Evolutionary conservation across 2,888 invertebrate genomes (phyloP).

Genomic region (Hypercompe scribonia): DNA sequence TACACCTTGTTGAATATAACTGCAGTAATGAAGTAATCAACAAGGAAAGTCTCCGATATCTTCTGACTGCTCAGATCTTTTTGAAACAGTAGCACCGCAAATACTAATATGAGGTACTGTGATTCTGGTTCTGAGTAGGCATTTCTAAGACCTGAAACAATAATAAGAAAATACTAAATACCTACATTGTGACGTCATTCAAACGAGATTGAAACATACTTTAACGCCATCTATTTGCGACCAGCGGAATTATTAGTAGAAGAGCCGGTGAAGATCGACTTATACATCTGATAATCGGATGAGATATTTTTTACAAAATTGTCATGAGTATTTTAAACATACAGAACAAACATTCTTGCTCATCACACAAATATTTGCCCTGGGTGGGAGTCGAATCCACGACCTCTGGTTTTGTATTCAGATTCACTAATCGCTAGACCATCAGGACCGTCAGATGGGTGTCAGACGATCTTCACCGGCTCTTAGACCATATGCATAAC

Average conservation of each 20-base stretch:
- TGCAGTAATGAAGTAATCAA: constrained; percentile 97
- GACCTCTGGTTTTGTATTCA: too few species aligned
- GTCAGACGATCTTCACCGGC: too few species aligned
- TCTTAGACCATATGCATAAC: too few species aligned
- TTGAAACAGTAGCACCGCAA: constrained; percentile 95
- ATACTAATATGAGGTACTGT: constrained; percentile 96
- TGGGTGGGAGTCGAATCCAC: too few species aligned
- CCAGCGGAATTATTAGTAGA: not conserved
- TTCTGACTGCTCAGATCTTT: constrained; percentile 89
- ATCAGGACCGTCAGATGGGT: too few species aligned
- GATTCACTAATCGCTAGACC: too few species aligned
- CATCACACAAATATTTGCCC: too few species aligned
- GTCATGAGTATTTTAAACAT: too few species aligned
- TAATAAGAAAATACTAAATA: not conserved
- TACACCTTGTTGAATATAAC: constrained; percentile 95
- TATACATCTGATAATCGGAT: too few species aligned
- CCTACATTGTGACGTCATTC: not conserved
- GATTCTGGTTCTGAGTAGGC: constrained; percentile 96
- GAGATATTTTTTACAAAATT: too few species aligned
- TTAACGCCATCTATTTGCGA: not conserved
- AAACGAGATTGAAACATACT: not conserved
- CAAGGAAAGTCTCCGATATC: constrained; percentile 94
- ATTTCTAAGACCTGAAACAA: constrained; percentile 89
- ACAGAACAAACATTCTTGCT: too few species aligned
- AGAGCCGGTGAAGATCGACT: too few species aligned